Evolutionary conservation across 2,797 vertebrate genomes (phyloP).

Genomic region (Anguilla anguilla): DNA sequence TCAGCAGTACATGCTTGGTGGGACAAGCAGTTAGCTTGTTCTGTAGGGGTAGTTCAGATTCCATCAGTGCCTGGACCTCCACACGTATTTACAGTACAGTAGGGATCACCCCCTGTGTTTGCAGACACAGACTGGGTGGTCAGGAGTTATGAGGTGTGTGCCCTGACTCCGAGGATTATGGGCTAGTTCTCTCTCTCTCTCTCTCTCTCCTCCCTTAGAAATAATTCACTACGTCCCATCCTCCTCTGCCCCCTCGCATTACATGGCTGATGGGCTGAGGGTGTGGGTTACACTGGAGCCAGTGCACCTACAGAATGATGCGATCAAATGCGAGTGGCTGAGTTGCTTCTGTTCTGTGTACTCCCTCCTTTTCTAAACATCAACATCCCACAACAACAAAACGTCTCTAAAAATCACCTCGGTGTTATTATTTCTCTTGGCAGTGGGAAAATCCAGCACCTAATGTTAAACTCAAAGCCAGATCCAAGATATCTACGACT

Average conservation of each 20-base stretch:
- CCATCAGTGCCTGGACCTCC: background rate
- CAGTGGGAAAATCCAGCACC: background rate
- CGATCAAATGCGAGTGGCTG: background rate
- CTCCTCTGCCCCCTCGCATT: conserved; percentile 69
- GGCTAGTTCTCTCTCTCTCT: conserved; percentile 55
- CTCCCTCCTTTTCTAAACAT: background rate
- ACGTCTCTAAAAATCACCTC: background rate
- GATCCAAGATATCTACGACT: background rate
- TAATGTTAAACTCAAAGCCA: background rate
- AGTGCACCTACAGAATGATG: conserved; percentile 26
- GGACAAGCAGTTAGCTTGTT: background rate
- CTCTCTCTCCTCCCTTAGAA: conserved; percentile 61
- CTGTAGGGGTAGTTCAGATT: background rate
- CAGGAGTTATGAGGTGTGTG: conserved; percentile 47
- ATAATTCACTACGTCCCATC: conserved; percentile 69
- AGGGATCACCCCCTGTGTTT: no score
- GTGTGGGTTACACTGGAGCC: conserved; percentile 38
- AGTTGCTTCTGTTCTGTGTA: background rate
- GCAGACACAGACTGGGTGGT: background rate
- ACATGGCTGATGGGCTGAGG: conserved; percentile 61
- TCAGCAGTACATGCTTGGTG: background rate
- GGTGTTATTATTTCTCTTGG: background rate
- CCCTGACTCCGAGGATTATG: conserved; percentile 57
- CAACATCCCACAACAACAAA: background rate
- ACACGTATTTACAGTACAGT: background rate